These are phyloP conservation scores for Tachycineta bicolor DNA, from an alignment of 2,113 vertebrate genomes.

Conservation along the genomic window DNA sequence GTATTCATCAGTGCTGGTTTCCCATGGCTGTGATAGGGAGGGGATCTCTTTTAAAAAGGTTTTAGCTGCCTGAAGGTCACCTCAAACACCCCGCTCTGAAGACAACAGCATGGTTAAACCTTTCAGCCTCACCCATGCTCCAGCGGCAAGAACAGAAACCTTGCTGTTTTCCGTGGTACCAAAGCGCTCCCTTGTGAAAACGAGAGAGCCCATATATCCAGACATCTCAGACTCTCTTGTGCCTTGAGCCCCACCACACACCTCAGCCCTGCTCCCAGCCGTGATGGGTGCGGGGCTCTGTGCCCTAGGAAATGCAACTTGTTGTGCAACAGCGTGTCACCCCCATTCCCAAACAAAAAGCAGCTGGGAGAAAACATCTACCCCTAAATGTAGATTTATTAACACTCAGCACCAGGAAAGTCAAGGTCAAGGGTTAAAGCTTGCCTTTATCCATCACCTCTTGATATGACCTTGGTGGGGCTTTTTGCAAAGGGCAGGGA, in stretches of 20 bases:
- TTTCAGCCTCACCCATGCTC: background rate
- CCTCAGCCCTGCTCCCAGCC: background rate
- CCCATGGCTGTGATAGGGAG: background rate
- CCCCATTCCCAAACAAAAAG: slow-evolving; percentile 17
- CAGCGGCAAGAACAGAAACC: background rate
- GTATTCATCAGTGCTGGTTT: background rate
- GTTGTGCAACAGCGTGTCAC: background rate
- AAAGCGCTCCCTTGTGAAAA: background rate
- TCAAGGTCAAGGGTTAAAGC: slow-evolving; percentile 68
- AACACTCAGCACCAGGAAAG: slow-evolving; percentile 55
- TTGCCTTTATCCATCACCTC: slow-evolving; percentile 61
- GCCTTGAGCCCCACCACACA: background rate
- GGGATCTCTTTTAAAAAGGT: background rate
- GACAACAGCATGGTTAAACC: background rate
- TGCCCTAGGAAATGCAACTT: slow-evolving; percentile 43
- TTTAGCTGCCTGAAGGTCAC: background rate
- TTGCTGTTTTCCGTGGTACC: background rate
- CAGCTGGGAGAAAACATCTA: slow-evolving; percentile 48
- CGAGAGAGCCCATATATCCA: background rate
- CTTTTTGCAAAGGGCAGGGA: slow-evolving; percentile 58
- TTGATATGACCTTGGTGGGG: slow-evolving; percentile 46
- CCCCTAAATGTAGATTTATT: slow-evolving; percentile 63
- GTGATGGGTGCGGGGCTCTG: accelerated
- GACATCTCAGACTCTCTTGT: accelerated
- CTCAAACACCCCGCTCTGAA: background rate